Evolutionary conservation across 2,797 vertebrate species (phyloP).

Genomic region (Pempheris klunzingeri): DNA sequence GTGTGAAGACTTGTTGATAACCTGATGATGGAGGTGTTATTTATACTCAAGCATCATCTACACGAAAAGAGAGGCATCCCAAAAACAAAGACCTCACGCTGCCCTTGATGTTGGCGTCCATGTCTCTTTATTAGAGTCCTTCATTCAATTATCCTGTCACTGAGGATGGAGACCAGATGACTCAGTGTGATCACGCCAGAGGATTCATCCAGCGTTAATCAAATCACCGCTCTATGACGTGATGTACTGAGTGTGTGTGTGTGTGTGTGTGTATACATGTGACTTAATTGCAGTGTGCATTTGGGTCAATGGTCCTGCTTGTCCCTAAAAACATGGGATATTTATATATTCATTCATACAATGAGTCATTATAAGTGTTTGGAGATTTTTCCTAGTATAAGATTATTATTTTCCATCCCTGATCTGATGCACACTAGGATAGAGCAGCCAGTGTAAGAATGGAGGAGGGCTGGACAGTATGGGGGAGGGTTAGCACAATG

Average conservation of each 20-base stretch:
- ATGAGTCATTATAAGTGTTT: neutral
- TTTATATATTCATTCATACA: neutral
- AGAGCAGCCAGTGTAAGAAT: conserved; percentile 43
- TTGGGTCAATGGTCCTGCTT: neutral
- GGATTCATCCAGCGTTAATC: conserved; percentile 74
- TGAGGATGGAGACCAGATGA: conserved; percentile 79
- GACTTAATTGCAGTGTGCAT: conserved; percentile 29
- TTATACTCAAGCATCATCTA: conserved; percentile 17
- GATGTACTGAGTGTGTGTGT: conserved; percentile 30
- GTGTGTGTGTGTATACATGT: conserved; percentile 8
- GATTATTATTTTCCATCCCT: conserved; percentile 15
- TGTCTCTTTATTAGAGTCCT: conserved; percentile 72
- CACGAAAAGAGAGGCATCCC: conserved; percentile 16
- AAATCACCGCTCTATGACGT: conserved; percentile 67
- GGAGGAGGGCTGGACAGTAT: conserved; percentile 41
- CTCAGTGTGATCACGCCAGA: conserved; percentile 69
- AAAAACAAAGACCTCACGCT: conserved; percentile 47
- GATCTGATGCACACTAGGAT: conserved; percentile 24
- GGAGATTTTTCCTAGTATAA: neutral
- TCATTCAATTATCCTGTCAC: conserved; percentile 78
- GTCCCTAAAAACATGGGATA: neutral
- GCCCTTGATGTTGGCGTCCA: conserved; percentile 56
- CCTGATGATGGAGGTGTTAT: conserved; percentile 38
- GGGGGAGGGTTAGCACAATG: conserved; percentile 77
- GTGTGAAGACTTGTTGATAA: conserved; percentile 28